Percentiles rank a stretch among this genome's conserved stretches.
phyloP scores from a whole-genome alignment of 2,888 invertebrate species.

The Autographa gamma region DNA sequence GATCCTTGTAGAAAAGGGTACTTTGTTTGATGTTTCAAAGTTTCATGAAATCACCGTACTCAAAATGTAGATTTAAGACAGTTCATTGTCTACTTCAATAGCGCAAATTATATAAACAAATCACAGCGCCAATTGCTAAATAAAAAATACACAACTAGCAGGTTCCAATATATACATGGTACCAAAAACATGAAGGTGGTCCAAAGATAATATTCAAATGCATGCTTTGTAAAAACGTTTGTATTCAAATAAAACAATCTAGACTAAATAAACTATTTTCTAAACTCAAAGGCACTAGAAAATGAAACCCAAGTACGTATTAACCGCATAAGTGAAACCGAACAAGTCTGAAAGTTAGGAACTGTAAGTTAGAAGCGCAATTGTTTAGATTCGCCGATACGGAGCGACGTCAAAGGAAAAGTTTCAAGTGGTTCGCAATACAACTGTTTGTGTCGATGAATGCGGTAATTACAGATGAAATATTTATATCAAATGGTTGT shows the following conservation, averaged over 20 bases:
- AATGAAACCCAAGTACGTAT: slow-evolving; percentile 44
- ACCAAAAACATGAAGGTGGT: too few species aligned
- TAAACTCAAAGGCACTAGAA: slow-evolving; percentile 30
- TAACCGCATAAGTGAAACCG: slow-evolving; percentile 61
- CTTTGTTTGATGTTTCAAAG: not conserved
- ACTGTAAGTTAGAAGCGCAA: slow-evolving; percentile 68
- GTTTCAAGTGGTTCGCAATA: slow-evolving; percentile 76
- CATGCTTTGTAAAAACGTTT: too few species aligned
- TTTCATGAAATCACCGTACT: not conserved
- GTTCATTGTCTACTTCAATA: too few species aligned
- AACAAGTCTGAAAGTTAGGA: slow-evolving; percentile 66
- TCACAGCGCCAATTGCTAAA: too few species aligned
- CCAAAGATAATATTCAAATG: too few species aligned
- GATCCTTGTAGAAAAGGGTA: not conserved
- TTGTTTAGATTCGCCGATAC: slow-evolving; percentile 74
- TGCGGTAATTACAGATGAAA: slow-evolving; percentile 61
- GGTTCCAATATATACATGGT: too few species aligned
- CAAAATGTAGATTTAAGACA: too few species aligned
- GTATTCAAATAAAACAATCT: too few species aligned
- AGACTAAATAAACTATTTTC: too few species aligned
- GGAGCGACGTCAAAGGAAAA: slow-evolving; percentile 77
- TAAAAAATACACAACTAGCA: too few species aligned
- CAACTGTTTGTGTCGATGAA: slow-evolving; percentile 72
- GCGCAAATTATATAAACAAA: too few species aligned
- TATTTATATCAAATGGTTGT: slow-evolving; percentile 16